Evolutionary conservation across 2,888 invertebrate genomes (phyloP).

Genomic region (Physocephala rufipes): DNA sequence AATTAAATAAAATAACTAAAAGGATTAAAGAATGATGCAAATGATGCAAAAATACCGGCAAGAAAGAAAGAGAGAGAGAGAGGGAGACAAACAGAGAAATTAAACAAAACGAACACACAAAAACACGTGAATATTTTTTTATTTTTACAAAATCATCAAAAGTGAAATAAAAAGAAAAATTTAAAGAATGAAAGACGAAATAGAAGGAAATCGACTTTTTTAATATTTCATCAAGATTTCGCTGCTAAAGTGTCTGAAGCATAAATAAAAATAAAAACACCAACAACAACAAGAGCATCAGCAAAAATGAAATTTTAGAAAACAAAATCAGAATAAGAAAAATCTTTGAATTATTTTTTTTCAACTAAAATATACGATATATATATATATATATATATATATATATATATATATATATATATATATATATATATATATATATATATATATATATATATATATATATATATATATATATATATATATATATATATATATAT

Average conservation of each 20-base stretch:
- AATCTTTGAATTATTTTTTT: conserved; percentile 35
- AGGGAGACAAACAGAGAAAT: conserved; percentile 24
- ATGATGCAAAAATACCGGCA: conserved; percentile 37
- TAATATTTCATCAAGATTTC: no score
- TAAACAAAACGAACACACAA: conserved; percentile 32
- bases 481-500: conserved; percentile 6
- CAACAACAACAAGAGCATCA: conserved; percentile 34
- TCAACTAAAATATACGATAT: background rate
- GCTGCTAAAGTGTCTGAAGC: no score
- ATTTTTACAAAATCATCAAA: background rate
- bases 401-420: conserved; percentile 11
- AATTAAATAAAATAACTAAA: conserved; percentile 43
- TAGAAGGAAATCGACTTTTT: conserved; percentile 29
- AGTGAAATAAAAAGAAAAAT: conserved; percentile 44
- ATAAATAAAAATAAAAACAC: conserved; percentile 25
- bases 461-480: conserved; percentile 12
- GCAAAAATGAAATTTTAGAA: conserved; percentile 47
- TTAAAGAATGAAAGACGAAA: conserved; percentile 39
- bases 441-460: conserved; percentile 16
- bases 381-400: conserved; percentile 14
- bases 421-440: conserved; percentile 9
- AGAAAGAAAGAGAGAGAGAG: conserved; percentile 37
- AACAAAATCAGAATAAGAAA: conserved; percentile 39
- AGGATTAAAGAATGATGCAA: no score
- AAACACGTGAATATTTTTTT: conserved; percentile 40